Conservation (phyloP, 1,140 invertebrate species). For the Procambarus clarkii region DNA sequence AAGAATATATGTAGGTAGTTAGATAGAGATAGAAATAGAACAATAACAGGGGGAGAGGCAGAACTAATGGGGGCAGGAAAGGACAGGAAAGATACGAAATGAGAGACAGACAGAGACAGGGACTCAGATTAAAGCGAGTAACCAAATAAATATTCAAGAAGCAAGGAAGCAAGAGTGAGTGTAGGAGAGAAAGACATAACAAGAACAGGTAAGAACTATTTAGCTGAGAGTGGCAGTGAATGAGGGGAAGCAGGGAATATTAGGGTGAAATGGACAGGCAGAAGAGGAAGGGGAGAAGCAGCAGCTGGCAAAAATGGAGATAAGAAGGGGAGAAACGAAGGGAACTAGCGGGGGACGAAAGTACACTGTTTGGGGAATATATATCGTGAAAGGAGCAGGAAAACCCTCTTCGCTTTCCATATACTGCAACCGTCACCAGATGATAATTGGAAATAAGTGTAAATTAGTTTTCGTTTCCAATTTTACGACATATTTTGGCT, state of each 20-base stretch:
- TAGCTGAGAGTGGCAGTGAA: not conserved
- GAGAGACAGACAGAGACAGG: too few relatives aligned
- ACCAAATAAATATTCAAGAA: not conserved
- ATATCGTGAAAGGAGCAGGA: too few relatives aligned
- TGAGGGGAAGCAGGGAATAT: not conserved
- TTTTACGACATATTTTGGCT: too few relatives aligned
- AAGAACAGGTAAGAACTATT: not conserved
- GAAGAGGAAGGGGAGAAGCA: not conserved
- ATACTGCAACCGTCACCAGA: too few relatives aligned
- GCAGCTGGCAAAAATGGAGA: not conserved
- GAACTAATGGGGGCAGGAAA: too few relatives aligned
- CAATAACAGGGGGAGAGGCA: too few relatives aligned
- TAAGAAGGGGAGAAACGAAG: constrained; percentile 14
- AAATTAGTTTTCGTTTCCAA: too few relatives aligned
- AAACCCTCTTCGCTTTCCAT: too few relatives aligned
- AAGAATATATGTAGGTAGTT: not conserved
- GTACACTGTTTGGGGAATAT: not conserved
- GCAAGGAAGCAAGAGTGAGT: not conserved
- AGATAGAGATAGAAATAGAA: too few relatives aligned
- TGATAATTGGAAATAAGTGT: too few relatives aligned
- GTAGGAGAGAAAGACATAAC: not conserved
- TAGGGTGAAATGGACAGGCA: not conserved
- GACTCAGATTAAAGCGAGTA: too few relatives aligned
- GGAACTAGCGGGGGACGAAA: constrained; percentile 8
- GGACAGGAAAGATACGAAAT: too few relatives aligned